Evolutionary conservation across 2,113 vertebrate genomes (phyloP), one percentile per base, ranked within the genome.

Genomic region (Hymenochirus boettgeri): DNA sequence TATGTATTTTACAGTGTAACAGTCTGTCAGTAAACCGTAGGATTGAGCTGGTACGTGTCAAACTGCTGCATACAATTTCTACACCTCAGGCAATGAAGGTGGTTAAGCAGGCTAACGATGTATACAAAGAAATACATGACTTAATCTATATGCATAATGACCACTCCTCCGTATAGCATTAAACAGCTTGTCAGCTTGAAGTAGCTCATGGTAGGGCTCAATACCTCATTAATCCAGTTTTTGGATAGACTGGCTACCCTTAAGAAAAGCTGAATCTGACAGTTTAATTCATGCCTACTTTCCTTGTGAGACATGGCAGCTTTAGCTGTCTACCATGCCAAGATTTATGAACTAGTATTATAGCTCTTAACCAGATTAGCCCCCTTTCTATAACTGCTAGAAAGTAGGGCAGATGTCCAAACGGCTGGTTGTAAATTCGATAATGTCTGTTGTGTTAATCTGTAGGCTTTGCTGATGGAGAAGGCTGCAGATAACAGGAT

Each of bases 341-440:
- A 78, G 77, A 88, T 88, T 89, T 85, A 88, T 73, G 79, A 85
- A 84, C 73, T 80, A 79, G 78, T 84, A 76, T 70, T 65, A 31
- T 61, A 69, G 81, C 82, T 86, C 78, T 88, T 90, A 91, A 90
- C 86, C 89, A 90, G 85, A 90, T 93, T 88, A 93, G 81, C 86
- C 80, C 81, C 79, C 81, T 86, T 83, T 77, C 76, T 78, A 83
- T 87, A 89, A 85, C 83, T 64, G 73, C 77, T 69, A 26, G 77
- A 90, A 91, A 90, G 81, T 82, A 89, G 90, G 92, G 82, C 92
- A 95, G 90, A 92, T 94, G 90, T 93, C 92, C 74, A 77, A 86
- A 73, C 56, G 87, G 85, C 89, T 89, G 88, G 82, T 83, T 82
- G 75, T 88, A 91, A 90, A 92, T 88, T 88, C 62, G 76, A 82